Evolutionary conservation across 2,888 invertebrate species (phyloP).

Genomic region (Ophion slaviceki): DNA sequence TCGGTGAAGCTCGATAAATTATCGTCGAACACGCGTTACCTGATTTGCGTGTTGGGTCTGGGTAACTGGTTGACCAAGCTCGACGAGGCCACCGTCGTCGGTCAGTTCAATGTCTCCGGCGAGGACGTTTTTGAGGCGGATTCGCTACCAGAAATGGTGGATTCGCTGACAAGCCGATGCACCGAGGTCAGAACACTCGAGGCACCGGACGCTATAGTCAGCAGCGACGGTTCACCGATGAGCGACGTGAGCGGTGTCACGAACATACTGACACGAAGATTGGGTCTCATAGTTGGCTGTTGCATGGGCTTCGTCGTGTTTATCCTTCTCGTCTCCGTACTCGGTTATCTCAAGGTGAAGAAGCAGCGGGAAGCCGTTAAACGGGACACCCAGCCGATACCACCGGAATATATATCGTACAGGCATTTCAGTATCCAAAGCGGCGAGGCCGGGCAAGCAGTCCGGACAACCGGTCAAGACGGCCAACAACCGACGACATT

Average conservation of each 20-base stretch:
- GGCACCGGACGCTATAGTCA: constrained; percentile 85
- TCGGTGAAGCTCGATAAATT: constrained; percentile 90
- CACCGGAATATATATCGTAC: constrained; percentile 93
- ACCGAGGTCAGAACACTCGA: constrained; percentile 91
- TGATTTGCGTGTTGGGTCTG: constrained; percentile 94
- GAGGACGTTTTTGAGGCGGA: constrained; percentile 85
- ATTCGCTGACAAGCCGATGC: constrained; percentile 91
- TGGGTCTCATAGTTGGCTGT: constrained; percentile 94
- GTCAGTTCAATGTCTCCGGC: constrained; percentile 75
- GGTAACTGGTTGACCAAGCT: constrained; percentile 89
- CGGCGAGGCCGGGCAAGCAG: constrained; percentile 84
- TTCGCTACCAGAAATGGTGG: constrained; percentile 86
- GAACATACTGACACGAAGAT: constrained; percentile 91
- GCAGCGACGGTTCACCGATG: constrained; percentile 84
- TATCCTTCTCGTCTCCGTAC: constrained; percentile 91
- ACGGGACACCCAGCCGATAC: constrained; percentile 88
- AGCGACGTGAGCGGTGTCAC: constrained; percentile 85
- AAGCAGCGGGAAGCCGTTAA: constrained; percentile 92
- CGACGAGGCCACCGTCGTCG: constrained; percentile 77
- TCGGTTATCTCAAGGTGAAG: constrained; percentile 93
- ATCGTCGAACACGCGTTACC: constrained; percentile 91
- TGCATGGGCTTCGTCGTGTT: constrained; percentile 94
- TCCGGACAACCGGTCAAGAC: constrained; percentile 73
- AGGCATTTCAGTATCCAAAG: constrained; percentile 89
- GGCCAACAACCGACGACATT: constrained; percentile 75